These are phyloP conservation scores for Patella depressa DNA, from an alignment of 2,888 invertebrate genomes.

Conservation along the genomic window DNA sequence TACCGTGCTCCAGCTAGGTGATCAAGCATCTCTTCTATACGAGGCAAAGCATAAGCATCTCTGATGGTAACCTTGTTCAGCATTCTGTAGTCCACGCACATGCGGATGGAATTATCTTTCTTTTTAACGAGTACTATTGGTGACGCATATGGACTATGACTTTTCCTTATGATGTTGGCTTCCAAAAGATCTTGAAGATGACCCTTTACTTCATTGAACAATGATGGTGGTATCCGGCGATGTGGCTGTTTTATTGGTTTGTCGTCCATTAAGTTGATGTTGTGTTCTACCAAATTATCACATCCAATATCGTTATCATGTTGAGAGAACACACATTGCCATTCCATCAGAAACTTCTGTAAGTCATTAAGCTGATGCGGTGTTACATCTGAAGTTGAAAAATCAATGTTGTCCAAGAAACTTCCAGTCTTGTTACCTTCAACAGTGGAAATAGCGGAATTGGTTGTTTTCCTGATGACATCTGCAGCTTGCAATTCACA, in stretches of 20 bases:
- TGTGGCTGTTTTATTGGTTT: constrained; percentile 28
- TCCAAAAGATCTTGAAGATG: constrained; percentile 33
- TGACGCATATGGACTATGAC: constrained; percentile 16
- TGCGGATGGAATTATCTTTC: background rate
- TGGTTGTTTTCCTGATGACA: background rate
- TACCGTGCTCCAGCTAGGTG: background rate
- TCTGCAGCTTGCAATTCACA: background rate
- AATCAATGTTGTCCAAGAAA: background rate
- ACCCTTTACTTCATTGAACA: constrained; percentile 29
- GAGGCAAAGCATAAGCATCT: too few species aligned
- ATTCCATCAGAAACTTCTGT: background rate
- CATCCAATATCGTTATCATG: constrained; percentile 20
- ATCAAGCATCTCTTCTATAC: too few species aligned
- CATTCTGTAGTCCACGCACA: background rate
- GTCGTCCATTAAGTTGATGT: constrained; percentile 25
- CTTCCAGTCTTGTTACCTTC: background rate
- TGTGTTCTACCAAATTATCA: constrained; percentile 27
- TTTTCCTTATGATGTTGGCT: constrained; percentile 22
- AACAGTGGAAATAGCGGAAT: background rate
- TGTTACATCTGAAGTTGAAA: background rate
- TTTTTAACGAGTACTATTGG: background rate
- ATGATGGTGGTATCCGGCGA: constrained; percentile 25
- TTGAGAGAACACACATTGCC: background rate
- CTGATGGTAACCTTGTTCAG: background rate
- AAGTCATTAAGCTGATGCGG: background rate